Evolutionary conservation across 2,888 invertebrate species (phyloP), one percentile per base, ranked within the genome.

Genomic region (Podabrus alpinus): DNA sequence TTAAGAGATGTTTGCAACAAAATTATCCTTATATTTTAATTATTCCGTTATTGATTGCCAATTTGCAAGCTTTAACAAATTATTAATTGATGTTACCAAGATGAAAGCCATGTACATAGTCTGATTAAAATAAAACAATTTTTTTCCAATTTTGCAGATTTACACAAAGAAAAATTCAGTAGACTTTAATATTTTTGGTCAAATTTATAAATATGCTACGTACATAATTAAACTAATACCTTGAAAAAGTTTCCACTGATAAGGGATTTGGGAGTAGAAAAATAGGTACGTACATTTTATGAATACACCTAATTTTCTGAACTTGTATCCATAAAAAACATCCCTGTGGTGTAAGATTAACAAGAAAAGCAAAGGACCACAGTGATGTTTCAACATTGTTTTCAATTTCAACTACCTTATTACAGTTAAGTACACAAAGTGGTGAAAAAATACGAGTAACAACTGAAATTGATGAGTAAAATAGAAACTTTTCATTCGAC

Each of bases 261-360:
- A 69, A 66, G 68, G 67, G 68, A 19, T 69, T n/a, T 67, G 61
- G 72, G 72, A 75, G 75, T 75, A 75, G 75, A 75, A 75, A 75
- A 75, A 75, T 73, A 76, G 76, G 76, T 76, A 75, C 72, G 45
- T 73, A 76, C 76, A 73, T 70, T 71, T 73, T 75, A 67, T 72
- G 72, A 67, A 72, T 66, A 71, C 66, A 70, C 71, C 66, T 68
- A 70, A 19, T 25, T 66, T 76, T 75, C n/a, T 29, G 45, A 66
- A 25, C 67, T 62, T 15, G 66, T 73, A 69, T 66, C 60, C 21
- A 59, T 64, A 69, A 62, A 68, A 16, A 71, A 69, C 61, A 69
- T 69, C 69, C 69, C 71, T 68, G 61, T 68, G 25, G 67, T 25
- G 45, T 45, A 45, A n/a, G n/a, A n/a, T 11, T 45, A 45, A 45